Evolutionary conservation across 2,113 vertebrate genomes (phyloP), one percentile per base, ranked within the genome.

Genomic region (Gambusia holbrooki): DNA sequence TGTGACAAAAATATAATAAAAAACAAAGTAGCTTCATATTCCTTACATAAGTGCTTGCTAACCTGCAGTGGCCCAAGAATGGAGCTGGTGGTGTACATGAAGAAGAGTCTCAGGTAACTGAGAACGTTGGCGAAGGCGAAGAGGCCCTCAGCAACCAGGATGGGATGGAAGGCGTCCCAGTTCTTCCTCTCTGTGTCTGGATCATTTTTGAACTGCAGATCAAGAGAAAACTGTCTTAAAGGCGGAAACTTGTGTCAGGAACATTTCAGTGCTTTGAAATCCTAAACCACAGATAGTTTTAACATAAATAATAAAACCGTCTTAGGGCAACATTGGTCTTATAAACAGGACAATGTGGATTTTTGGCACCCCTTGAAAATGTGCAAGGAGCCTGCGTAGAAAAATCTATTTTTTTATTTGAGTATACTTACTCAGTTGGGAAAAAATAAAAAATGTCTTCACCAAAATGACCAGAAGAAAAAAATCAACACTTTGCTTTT

Each of bases 21-120:
- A 48, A 48, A 14, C 51, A 11, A 74, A 71, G 61, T 30, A 27
- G 72, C 70, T 81, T 79, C 60, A 70, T 71, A 79, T 85, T 58
- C 74, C 69, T 88, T 84, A 64, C 10, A 63, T 30, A 19, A 19
- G 22, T 33, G 58, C 19, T 61, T 58, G 72, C 86, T 11, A 90
- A 99, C 98, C 97, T 99, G 98, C 37, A 99, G 94, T 0, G 98
- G 98, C 17, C 98, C 98, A 89, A 99, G 93, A 87, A 98, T 96
- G 82, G 98, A 99, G 93, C 97, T 99, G 85, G 98, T 99, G 76
- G 98, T 99, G 93, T 99, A 99, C 98, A 99, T 98, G 90, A 99
- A 99, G 94, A 99, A 99, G 48, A 99, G 97, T 11, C 98, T 96
- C 60, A 99, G 94, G 62, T 99, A 99, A 90, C 97, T 99, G 11